phyloP scores from a whole-genome alignment of 2,113 vertebrate genomes.

The Poecile atricapillus region DNA sequence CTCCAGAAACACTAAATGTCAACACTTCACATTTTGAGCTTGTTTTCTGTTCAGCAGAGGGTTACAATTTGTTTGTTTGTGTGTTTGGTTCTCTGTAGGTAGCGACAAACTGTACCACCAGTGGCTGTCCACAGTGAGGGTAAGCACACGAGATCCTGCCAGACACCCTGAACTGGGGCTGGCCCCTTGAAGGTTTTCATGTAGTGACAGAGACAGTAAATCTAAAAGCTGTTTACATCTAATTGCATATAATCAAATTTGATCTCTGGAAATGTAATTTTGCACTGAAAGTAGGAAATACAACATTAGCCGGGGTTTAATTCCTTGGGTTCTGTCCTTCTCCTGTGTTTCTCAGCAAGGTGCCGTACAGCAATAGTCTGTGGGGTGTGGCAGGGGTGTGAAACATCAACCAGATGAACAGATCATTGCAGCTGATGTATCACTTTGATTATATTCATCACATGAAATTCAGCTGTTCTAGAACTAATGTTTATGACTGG shows the following conservation, averaged over 20 bases:
- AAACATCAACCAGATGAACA: neutral
- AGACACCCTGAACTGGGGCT: neutral
- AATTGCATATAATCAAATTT: neutral
- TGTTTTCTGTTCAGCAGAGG: neutral
- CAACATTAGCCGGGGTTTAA: neutral
- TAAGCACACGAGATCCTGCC: conserved; percentile 63
- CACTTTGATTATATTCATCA: neutral
- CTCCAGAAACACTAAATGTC: neutral
- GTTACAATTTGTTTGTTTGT: neutral
- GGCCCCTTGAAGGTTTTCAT: neutral
- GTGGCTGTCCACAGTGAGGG: conserved; percentile 97
- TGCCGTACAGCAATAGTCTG: neutral
- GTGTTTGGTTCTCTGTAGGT: conserved; percentile 72
- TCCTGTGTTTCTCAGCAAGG: neutral
- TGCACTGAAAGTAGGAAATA: neutral
- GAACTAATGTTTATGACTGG: neutral
- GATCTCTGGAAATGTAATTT: neutral
- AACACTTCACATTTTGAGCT: neutral
- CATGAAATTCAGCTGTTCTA: neutral
- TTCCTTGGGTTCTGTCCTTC: neutral
- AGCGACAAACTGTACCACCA: conserved; percentile 95
- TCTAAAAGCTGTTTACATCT: neutral
- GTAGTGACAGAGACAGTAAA: neutral
- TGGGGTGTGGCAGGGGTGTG: neutral
- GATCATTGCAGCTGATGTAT: neutral